Base-by-base conservation (phyloP, 53 echinoderm and acorn worm species). In the Zoroaster sp. region DNA sequence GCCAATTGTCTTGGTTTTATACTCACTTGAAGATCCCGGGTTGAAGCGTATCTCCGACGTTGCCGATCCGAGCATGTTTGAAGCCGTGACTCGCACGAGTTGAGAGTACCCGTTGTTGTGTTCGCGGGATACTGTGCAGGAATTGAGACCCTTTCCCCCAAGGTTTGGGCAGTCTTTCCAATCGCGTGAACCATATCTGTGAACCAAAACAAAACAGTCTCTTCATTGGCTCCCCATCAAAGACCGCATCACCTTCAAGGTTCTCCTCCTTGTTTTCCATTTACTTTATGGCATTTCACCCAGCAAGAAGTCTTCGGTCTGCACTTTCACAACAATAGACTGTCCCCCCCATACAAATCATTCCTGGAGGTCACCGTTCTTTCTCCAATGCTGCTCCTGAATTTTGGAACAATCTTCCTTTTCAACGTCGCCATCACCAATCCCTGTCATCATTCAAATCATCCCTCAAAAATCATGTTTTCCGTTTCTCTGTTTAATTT, bases 121-220 rank as follows among this genome's bases (percentile, higher is more conserved):
- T 10, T 71, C 9, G 7, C 74, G 67, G 31, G 89, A 71, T 31
- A 89, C 80, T 35, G 51, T 17, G 72, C 89, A 89, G 2, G 89
- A 70, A 6, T 89, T 79, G 25, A 28, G 51, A 23, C 89, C 89
- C 4, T 53, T 69, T 37, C 67, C 80, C 2, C 71, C 80, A 34
- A 49, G 30, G 40, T 89, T 80, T 4, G 89, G 89, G 41, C 89
- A 89, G 40, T 72, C 79, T n/a, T 38, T 51, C 89, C 89, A 89
- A 7, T 76, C 68, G 37, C 9, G 14, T 5, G 49, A 25, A 66
- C 89, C 89, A 72, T 71, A 79, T 39, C 89, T 89, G 72, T 20
- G 28, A n/a, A 66, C 32, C 15, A 80, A 63, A 5, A 47, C 2
- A 0, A 33, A 31, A 77, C 20, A 30, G 31, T 46, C n/a, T n/a